Conservation (phyloP, 1,140 invertebrate species). For the Neodiprion pinetum region DNA sequence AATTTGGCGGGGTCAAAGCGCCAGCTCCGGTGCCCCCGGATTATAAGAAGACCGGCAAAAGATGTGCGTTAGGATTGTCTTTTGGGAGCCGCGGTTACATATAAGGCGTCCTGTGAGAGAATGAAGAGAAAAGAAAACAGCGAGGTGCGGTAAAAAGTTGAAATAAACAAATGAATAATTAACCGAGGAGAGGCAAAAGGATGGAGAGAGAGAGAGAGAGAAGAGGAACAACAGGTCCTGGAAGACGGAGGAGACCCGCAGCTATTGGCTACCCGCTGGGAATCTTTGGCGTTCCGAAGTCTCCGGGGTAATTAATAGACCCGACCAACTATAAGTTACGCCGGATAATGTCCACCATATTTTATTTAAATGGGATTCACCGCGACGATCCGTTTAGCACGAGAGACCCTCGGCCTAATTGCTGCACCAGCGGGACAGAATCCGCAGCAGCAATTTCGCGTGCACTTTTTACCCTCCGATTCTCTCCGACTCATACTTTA, state of each 20-base stretch:
- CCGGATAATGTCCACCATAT: constrained; percentile 1
- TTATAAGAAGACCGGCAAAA: too few species aligned
- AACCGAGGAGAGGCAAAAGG: too few species aligned
- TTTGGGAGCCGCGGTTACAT: background rate
- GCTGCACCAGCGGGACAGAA: background rate
- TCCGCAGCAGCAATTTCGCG: background rate
- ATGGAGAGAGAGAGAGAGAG: background rate
- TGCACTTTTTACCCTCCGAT: too few species aligned
- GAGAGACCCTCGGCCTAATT: background rate
- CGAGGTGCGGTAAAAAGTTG: background rate
- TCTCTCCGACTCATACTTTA: too few species aligned
- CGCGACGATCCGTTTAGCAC: constrained; percentile 1
- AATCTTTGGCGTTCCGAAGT: constrained; percentile 5
- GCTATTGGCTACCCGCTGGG: constrained; percentile 1
- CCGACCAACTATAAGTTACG: constrained; percentile 1
- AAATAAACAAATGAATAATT: too few species aligned
- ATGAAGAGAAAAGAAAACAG: background rate
- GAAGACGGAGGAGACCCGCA: background rate
- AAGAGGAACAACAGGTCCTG: background rate
- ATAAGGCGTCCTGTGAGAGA: background rate
- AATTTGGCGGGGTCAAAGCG: too few species aligned
- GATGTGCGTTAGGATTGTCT: too few species aligned
- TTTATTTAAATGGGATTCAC: constrained; percentile 5
- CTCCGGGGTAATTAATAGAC: constrained; percentile 1
- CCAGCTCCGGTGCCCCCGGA: too few species aligned